phyloP scores from a whole-genome alignment of 1,140 invertebrate species.

The Pissodes strobi region DNA sequence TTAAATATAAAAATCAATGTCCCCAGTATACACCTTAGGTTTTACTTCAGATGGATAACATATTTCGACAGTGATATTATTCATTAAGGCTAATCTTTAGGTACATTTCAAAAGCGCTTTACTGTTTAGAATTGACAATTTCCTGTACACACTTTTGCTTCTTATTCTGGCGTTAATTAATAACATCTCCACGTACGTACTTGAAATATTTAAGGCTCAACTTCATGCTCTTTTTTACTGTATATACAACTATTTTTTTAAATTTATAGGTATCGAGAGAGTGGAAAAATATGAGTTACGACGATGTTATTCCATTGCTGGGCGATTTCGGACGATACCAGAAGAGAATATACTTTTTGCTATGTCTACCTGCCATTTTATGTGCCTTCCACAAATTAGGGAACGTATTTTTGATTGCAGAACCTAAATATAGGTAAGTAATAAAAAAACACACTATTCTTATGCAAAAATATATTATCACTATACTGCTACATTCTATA shows the following conservation, averaged over 20 bases:
- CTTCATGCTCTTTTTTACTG: background rate
- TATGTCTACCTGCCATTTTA: slow-evolving; percentile 73
- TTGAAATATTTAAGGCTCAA: no score
- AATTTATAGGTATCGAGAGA: background rate
- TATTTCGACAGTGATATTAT: no score
- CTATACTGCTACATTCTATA: background rate
- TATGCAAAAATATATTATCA: background rate
- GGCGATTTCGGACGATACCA: slow-evolving; percentile 75
- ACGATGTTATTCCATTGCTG: slow-evolving; percentile 69
- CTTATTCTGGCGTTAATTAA: background rate
- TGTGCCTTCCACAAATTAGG: slow-evolving; percentile 78
- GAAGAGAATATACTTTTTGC: slow-evolving; percentile 69
- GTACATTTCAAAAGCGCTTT: no score
- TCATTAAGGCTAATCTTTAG: no score
- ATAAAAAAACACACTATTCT: background rate
- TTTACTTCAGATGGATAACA: no score
- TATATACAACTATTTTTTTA: background rate
- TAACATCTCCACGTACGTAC: no score
- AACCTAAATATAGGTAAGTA: slow-evolving; percentile 62
- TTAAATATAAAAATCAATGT: no score
- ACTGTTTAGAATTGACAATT: slow-evolving; percentile 1
- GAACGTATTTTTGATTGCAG: slow-evolving; percentile 72
- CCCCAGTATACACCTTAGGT: no score
- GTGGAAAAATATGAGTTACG: slow-evolving; percentile 67
- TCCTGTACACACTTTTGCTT: background rate